phyloP scores from a whole-genome alignment of 1,140 invertebrate species.

The Scaptomyza hsui region DNA sequence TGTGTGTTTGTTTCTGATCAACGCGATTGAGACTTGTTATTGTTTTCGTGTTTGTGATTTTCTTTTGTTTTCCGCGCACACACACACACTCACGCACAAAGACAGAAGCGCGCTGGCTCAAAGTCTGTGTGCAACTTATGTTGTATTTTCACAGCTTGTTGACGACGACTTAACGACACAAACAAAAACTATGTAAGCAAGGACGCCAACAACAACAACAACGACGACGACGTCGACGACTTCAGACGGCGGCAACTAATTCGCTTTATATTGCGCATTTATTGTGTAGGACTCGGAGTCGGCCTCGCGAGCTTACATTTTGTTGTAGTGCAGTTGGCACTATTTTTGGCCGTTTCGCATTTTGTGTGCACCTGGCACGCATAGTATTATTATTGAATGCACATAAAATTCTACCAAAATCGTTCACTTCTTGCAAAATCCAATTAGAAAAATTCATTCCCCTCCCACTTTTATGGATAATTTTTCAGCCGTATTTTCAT shows the following conservation, averaged over 20 bases:
- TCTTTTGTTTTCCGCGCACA: constrained; percentile 72
- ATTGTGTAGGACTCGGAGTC: constrained; percentile 59
- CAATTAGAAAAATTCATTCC: constrained; percentile 64
- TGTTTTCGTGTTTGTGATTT: constrained; percentile 62
- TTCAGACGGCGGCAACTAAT: constrained; percentile 61
- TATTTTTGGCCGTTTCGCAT: constrained; percentile 24
- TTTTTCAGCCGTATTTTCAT: constrained; percentile 77
- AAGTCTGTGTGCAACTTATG: constrained; percentile 58
- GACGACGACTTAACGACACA: constrained; percentile 20
- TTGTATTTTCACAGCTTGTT: constrained; percentile 15
- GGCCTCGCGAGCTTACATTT: constrained; percentile 53
- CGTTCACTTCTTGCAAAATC: constrained; percentile 44
- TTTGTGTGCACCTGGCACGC: constrained; percentile 29
- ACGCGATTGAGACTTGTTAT: constrained; percentile 47
- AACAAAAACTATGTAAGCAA: constrained; percentile 46
- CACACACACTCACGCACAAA: constrained; percentile 37
- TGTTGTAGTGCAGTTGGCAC: constrained; percentile 38
- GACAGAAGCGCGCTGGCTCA: constrained; percentile 57
- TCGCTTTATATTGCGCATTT: constrained; percentile 70
- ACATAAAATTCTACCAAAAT: constrained; percentile 24
- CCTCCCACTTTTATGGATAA: constrained; percentile 63
- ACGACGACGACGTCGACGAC: constrained; percentile 23
- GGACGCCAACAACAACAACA: constrained; percentile 13
- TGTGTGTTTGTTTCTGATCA: constrained; percentile 33
- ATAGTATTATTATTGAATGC: background rate